Base-by-base conservation (phyloP, 2,113 vertebrate species). In the Eira barbara region DNA sequence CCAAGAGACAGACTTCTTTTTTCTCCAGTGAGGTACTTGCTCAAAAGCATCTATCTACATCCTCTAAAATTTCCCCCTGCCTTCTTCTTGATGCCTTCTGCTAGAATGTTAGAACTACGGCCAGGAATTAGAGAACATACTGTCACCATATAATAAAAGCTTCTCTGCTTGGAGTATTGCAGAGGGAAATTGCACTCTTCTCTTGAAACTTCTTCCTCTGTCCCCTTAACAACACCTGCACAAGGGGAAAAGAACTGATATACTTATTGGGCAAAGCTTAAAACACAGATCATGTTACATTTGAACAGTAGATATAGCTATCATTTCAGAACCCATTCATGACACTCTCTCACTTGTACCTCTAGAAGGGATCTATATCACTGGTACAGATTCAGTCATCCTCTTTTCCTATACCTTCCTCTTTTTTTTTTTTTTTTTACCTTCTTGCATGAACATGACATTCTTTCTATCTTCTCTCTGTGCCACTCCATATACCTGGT, bases 91-190 rank as follows among this genome's bases (percentile, higher is more conserved):
- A 85, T 76, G 21, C 17, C 39, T 95, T 96, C 69, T 88, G 14
- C 7, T 78, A 88, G 39, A 93, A 83, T 88, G 18, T 5, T 78
- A 88, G n/a, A 93, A 83, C 13, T 20, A 39, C 47, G 65, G 45
- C 69, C 34, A 86, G 61, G 20, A 97, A 49, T 71, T 96, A 81
- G 18, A 67, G 39, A 93, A 97, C 29, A 89, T 92, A 90, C 12
- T 73, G 29, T 74, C 78, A 83, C 71, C 45, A 34, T 42, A 61
- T 25, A 89, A 89, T 73, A 82, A 87, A 95, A 82, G 1, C 7
- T 69, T 82, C 27, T 55, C 82, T 83, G n/a, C 73, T 93, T 89
- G 73, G 36, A 94, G 10, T 29, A 85, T 39, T 79, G 23, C 18
- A 73, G 65, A 95, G 29, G 31, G 12, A 93, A 94, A 91, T 52